Evolutionary conservation across 2,888 invertebrate genomes (phyloP).

Genomic region (Trissolcus brochymenae): DNA sequence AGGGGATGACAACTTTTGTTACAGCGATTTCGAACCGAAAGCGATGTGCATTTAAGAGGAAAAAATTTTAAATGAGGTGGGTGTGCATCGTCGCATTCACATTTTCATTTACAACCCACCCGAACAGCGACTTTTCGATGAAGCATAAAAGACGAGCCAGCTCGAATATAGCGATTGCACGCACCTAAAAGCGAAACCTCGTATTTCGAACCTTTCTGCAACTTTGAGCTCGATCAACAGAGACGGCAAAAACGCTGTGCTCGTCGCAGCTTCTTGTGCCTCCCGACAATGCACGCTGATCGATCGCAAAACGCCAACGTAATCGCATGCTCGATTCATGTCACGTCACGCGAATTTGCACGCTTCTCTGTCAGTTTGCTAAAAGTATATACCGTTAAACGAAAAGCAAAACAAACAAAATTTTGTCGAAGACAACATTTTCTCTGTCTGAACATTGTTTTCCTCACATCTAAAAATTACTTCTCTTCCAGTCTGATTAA

Average conservation of each 20-base stretch:
- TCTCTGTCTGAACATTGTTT: too few species aligned
- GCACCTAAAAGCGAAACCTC: conserved; percentile 54
- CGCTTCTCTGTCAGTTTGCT: conserved; percentile 7
- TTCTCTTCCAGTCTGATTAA: conserved; percentile 2
- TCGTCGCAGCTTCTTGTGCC: conserved; percentile 39
- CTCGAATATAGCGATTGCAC: conserved; percentile 49
- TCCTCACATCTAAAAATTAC: background rate
- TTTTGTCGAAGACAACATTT: too few species aligned
- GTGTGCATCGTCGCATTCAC: conserved; percentile 11
- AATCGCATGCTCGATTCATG: conserved; percentile 40
- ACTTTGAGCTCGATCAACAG: conserved; percentile 37
- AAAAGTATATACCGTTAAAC: conserved; percentile 6
- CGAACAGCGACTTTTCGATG: conserved; percentile 43
- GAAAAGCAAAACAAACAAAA: conserved; percentile 4
- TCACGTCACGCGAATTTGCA: conserved; percentile 41
- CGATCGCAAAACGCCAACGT: conserved; percentile 53
- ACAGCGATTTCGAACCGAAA: conserved; percentile 15
- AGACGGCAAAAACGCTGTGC: conserved; percentile 40
- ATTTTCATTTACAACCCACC: conserved; percentile 41
- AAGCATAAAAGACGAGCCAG: conserved; percentile 50
- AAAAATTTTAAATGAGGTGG: conserved; percentile 32
- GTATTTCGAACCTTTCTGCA: conserved; percentile 54
- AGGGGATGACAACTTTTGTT: conserved; percentile 13
- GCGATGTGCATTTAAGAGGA: conserved; percentile 31
- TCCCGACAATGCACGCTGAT: conserved; percentile 53